Conservation (phyloP, 2,113 vertebrate genomes). For the Brachyhypopomus gauderio region DNA sequence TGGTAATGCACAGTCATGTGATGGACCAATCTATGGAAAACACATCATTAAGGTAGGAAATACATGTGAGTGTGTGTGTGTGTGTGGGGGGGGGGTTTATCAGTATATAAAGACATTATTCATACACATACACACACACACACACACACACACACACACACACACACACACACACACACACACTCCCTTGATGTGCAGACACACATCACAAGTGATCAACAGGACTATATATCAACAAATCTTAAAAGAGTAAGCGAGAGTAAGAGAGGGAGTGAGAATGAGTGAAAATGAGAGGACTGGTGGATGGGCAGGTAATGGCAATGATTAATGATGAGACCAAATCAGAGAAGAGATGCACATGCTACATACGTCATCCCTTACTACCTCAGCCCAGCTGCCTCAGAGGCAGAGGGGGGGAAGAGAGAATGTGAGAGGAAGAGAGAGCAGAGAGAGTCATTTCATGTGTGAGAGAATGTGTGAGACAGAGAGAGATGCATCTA, state of each 20-base stretch:
- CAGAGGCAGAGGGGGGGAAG: not conserved
- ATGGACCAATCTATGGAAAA: not conserved
- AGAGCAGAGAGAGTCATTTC: not conserved
- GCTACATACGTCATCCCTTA: constrained; percentile 21
- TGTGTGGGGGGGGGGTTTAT: not conserved
- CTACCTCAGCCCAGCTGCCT: not conserved
- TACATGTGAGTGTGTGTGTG: not conserved
- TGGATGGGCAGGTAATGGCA: not conserved
- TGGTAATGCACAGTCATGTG: not conserved
- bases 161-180: constrained; percentile 4
- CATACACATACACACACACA: constrained; percentile 1
- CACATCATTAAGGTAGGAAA: not conserved
- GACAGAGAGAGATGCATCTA: not conserved
- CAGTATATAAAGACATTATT: not conserved
- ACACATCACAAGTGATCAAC: not conserved
- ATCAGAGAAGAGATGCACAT: constrained; percentile 35
- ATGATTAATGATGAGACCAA: constrained; percentile 13
- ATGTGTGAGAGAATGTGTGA: not conserved
- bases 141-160: constrained; percentile 14
- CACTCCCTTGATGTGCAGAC: not conserved
- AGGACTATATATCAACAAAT: too few relatives aligned
- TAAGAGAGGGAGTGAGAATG: not conserved
- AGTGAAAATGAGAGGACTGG: not conserved
- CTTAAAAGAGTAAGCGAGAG: not conserved
- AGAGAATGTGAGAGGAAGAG: not conserved